Evolutionary conservation across 2,888 invertebrate genomes (phyloP).

Genomic region (Tetramorium bicarinatum): DNA sequence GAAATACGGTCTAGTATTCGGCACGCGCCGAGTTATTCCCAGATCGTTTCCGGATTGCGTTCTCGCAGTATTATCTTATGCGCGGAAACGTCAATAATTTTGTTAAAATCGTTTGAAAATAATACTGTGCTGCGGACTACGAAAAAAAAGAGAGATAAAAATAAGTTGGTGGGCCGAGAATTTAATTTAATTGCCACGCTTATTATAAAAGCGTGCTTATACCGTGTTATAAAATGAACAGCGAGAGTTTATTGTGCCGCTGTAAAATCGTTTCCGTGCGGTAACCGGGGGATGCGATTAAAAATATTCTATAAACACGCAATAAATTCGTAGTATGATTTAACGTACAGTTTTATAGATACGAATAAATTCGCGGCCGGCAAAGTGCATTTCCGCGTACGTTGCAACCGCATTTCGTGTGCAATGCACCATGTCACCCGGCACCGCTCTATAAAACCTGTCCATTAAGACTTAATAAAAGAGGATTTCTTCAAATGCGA

Average conservation of each 20-base stretch:
- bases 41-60: conserved; percentile 60
- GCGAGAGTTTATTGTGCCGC: neutral
- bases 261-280: conserved; percentile 12
- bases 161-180: neutral
- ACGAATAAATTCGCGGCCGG: conserved; percentile 12
- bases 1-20: conserved; percentile 68
- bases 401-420: conserved; percentile 14
- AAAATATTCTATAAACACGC: conserved; percentile 31
- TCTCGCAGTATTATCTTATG: conserved; percentile 17
- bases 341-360: conserved; percentile 28
- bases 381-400: conserved; percentile 38
- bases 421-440: conserved; percentile 30
- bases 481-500: conserved; percentile 25
- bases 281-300: neutral
- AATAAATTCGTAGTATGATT: conserved; percentile 27
- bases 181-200: conserved; percentile 35
- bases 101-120: neutral
- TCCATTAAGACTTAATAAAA: conserved; percentile 47
- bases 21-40: conserved; percentile 57
- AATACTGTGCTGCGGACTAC: neutral
- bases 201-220: conserved; percentile 10
- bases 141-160: neutral
- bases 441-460: conserved; percentile 21
- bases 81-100: conserved; percentile 33
- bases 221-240: neutral